Conservation (phyloP, 2,888 invertebrate species). For the Antheraea yamamai region DNA sequence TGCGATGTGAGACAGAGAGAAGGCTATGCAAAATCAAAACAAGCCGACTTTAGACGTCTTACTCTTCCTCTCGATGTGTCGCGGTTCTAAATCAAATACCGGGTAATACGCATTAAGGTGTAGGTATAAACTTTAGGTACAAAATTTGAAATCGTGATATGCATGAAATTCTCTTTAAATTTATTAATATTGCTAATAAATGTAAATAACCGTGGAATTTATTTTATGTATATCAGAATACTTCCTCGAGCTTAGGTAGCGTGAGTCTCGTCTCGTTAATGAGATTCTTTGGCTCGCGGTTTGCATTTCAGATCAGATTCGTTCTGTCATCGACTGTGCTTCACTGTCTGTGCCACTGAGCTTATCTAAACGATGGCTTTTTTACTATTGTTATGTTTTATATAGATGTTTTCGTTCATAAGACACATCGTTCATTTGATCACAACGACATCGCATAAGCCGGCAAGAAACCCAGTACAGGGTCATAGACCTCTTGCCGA, state of each 20-base stretch:
- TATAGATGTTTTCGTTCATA: background rate
- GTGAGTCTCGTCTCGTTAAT: slow-evolving; percentile 71
- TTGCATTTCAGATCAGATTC: slow-evolving; percentile 78
- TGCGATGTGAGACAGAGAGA: no score
- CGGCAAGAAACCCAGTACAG: no score
- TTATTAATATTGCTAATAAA: no score
- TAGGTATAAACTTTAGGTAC: no score
- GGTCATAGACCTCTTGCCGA: no score
- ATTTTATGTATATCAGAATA: slow-evolving; percentile 50
- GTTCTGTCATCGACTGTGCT: slow-evolving; percentile 36
- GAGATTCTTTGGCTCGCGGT: slow-evolving; percentile 80
- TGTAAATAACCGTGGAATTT: background rate
- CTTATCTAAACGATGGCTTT: slow-evolving; percentile 52
- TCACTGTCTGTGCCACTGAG: slow-evolving; percentile 47
- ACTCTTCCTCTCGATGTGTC: no score
- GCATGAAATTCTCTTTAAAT: no score
- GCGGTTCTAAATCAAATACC: no score
- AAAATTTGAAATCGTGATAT: no score
- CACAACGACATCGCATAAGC: background rate
- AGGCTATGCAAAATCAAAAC: no score
- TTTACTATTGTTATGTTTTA: slow-evolving; percentile 17
- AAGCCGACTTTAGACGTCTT: no score
- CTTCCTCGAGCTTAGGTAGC: slow-evolving; percentile 45
- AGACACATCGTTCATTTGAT: background rate
- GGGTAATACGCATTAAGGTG: no score